A percentile compares a stretch with the other conserved stretches of the same genome.
phyloP scores from a whole-genome alignment of 2,797 vertebrate species.

The Pantherophis vulpinus region DNA sequence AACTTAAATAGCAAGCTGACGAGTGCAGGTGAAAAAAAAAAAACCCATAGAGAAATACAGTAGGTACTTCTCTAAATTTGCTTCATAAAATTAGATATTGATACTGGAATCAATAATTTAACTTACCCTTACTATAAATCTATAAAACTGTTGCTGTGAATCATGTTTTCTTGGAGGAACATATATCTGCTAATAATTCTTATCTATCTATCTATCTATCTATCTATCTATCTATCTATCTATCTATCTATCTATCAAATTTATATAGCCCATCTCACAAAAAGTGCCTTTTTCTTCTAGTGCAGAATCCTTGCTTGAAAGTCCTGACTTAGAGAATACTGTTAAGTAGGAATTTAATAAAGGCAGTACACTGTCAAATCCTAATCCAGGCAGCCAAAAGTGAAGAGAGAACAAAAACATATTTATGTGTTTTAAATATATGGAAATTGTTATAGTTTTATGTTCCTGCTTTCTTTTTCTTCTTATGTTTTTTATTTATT shows the following conservation, averaged over 20 bases:
- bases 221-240: no score
- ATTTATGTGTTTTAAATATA: no score
- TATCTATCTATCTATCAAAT: no score
- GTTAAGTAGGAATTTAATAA: background rate
- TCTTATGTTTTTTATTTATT: slow-evolving; percentile 9
- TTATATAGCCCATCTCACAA: background rate
- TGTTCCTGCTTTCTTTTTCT: slow-evolving; percentile 17
- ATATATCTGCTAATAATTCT: background rate
- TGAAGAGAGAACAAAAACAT: background rate
- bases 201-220: background rate
- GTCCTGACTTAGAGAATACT: background rate
- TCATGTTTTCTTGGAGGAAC: background rate
- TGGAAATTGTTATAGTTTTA: slow-evolving; percentile 24
- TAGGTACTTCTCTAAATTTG: slow-evolving; percentile 23
- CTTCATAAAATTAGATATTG: slow-evolving; percentile 31
- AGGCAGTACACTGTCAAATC: background rate
- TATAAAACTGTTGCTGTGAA: background rate
- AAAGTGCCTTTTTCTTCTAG: background rate
- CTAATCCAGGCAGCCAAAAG: background rate
- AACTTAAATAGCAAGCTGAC: slow-evolving; percentile 31
- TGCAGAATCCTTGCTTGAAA: background rate
- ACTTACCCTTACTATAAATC: background rate
- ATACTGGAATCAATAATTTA: background rate
- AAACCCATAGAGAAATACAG: slow-evolving; percentile 10
- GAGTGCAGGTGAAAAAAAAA: slow-evolving; percentile 27